Percentiles rank a stretch among this genome's conserved stretches.
Evolutionary conservation across 2,797 vertebrate genomes (phyloP).

Genomic region (Sebastolobus alascanus): DNA sequence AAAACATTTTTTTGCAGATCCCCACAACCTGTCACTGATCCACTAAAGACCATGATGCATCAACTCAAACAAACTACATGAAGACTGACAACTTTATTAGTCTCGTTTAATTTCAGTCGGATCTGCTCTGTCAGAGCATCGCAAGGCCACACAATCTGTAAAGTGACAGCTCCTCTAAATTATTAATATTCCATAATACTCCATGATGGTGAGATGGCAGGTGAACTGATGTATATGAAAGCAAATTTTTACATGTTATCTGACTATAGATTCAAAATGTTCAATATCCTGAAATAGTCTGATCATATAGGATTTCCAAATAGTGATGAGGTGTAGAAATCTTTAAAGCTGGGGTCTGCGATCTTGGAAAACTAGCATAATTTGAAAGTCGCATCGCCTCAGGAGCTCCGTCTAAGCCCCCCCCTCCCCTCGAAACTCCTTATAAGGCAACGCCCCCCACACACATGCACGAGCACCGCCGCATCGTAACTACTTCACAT

Average conservation of each 20-base stretch:
- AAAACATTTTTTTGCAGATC: background rate
- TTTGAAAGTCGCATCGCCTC: too few species aligned
- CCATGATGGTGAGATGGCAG: background rate
- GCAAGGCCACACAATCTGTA: constrained; percentile 13
- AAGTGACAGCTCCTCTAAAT: constrained; percentile 20
- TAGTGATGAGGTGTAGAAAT: background rate
- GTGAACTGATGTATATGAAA: background rate
- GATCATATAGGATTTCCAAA: background rate
- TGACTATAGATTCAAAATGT: background rate
- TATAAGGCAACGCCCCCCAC: too few species aligned
- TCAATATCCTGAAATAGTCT: background rate
- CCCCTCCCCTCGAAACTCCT: too few species aligned
- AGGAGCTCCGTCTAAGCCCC: too few species aligned
- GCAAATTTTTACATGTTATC: background rate
- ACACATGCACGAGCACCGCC: too few species aligned
- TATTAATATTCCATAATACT: background rate
- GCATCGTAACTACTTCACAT: too few species aligned
- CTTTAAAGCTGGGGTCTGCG: too few species aligned
- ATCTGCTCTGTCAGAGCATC: background rate
- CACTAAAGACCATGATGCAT: background rate
- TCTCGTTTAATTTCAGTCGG: constrained; percentile 16
- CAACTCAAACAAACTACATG: background rate
- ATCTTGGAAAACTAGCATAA: too few species aligned
- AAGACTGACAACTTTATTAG: constrained; percentile 28
- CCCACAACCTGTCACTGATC: background rate